phyloP scores from a whole-genome alignment of 2,797 vertebrate genomes.

The Myiothlypis chrysogaster region DNA sequence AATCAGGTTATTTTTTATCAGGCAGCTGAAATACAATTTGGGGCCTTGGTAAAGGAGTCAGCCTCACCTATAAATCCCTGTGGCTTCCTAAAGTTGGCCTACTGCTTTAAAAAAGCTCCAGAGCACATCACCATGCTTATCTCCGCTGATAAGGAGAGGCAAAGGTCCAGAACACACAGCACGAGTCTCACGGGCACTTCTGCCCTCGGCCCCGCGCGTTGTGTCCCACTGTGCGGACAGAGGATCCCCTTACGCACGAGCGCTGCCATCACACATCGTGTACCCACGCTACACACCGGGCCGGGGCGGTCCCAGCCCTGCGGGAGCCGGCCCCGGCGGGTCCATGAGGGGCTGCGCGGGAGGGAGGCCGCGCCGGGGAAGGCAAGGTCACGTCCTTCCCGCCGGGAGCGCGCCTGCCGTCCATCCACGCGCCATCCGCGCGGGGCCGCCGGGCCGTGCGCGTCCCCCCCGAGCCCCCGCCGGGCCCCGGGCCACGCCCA shows the following conservation, averaged over 20 bases:
- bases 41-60: accelerated
- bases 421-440: too few species aligned
- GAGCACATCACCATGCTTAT: accelerated
- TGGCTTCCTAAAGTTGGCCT: background rate
- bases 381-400: conserved; percentile 52
- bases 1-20: background rate
- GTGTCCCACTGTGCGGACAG: accelerated
- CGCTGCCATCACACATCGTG: background rate
- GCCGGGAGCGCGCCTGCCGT: background rate
- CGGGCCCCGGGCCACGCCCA: accelerated
- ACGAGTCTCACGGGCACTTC: accelerated
- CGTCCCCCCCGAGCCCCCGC: background rate
- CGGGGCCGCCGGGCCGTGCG: accelerated
- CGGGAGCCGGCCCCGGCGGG: accelerated
- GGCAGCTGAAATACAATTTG: background rate
- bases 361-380: background rate
- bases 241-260: accelerated
- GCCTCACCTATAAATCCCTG: background rate
- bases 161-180: background rate
- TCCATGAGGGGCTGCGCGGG: background rate
- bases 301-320: background rate
- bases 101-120: background rate
- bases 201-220: accelerated
- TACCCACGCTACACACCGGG: accelerated
- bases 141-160: background rate